phyloP scores from a whole-genome alignment of 2,113 vertebrate species.

The Forbesichthys agassizii region DNA sequence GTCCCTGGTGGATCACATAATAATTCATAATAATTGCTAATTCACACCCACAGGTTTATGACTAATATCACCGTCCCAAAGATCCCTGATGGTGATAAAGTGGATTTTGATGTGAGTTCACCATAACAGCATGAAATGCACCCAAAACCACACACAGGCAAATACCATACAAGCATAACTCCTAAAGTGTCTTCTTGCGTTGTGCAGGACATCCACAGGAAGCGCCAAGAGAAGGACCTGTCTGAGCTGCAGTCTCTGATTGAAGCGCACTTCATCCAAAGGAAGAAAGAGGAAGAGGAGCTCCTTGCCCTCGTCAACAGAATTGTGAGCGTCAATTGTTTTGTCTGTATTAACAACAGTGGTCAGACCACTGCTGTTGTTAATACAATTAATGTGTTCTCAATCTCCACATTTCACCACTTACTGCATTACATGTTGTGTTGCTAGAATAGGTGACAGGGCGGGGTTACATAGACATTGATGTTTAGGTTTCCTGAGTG shows the following conservation, averaged over 20 bases:
- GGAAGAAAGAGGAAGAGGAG: conserved; percentile 91
- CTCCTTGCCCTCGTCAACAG: conserved; percentile 86
- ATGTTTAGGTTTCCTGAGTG: not conserved
- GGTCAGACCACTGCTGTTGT: not conserved
- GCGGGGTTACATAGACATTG: too few species aligned
- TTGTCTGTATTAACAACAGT: not conserved
- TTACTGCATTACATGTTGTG: too few species aligned
- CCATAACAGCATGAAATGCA: not conserved
- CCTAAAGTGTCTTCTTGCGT: not conserved
- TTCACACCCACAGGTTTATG: conserved; percentile 67
- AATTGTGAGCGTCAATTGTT: conserved; percentile 76
- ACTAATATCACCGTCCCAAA: conserved; percentile 75
- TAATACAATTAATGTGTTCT: too few species aligned
- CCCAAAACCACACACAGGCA: not conserved
- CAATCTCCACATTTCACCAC: too few species aligned
- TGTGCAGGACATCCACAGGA: conserved; percentile 87
- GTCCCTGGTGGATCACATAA: not conserved
- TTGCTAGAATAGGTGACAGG: too few species aligned
- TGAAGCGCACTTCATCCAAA: conserved; percentile 89
- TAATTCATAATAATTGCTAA: not conserved
- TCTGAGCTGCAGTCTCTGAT: conserved; percentile 90
- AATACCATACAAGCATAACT: not conserved
- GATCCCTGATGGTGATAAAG: conserved; percentile 81
- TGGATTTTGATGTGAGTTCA: conserved; percentile 79
- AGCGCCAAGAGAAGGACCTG: conserved; percentile 90